Conservation (phyloP, 2,113 vertebrate species). For the Bubo bubo region DNA sequence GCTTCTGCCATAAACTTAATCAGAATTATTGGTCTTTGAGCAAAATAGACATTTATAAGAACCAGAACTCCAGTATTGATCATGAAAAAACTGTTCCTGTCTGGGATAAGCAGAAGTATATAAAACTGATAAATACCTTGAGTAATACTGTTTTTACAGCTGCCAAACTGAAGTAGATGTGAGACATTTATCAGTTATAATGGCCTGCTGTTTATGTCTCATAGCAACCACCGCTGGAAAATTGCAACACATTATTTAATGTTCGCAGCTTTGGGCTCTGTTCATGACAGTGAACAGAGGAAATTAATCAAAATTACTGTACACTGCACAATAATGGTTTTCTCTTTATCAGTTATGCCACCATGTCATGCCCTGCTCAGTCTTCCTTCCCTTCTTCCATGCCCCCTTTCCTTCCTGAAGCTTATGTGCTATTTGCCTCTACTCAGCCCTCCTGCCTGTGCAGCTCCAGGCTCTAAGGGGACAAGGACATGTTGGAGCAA, state of each 20-base stretch:
- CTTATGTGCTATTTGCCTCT: background rate
- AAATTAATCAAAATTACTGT: background rate
- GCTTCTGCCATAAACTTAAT: background rate
- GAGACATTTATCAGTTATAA: background rate
- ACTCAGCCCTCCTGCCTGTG: background rate
- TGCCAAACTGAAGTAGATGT: slow-evolving; percentile 3
- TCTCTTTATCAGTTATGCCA: background rate
- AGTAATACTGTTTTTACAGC: background rate
- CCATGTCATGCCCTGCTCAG: fast-evolving
- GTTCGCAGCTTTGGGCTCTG: background rate
- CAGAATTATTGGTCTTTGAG: background rate
- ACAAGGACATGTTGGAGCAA: background rate
- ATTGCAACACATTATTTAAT: background rate
- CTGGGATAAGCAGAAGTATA: background rate
- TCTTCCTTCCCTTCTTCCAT: background rate
- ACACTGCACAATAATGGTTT: background rate
- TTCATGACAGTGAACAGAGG: background rate
- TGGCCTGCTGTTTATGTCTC: background rate
- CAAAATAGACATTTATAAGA: background rate
- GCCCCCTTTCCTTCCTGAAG: background rate
- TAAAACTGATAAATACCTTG: background rate
- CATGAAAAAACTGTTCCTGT: background rate
- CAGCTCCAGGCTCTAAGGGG: background rate
- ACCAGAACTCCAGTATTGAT: background rate
- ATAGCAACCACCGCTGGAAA: background rate